Evolutionary conservation across 2,113 vertebrate genomes (phyloP), one percentile per base, ranked within the genome.

Genomic region (Tragelaphus imberbis): DNA sequence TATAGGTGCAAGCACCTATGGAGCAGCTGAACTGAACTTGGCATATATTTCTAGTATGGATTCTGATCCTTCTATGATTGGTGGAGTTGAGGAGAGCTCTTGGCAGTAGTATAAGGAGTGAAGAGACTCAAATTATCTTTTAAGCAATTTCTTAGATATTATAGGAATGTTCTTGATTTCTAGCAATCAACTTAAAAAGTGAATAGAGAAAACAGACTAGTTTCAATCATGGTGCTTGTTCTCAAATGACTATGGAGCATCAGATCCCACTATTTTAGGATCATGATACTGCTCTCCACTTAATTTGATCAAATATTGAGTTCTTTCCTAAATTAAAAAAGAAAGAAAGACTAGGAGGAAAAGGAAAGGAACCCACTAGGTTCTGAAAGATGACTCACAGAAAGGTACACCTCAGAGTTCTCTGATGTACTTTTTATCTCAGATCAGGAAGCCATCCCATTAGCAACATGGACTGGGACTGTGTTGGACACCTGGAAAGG

Each of bases 261-360:
- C 94, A 97, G 98, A 98, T 97, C 98, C 86, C 94, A 98, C 93
- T 81, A 82, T 85, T 95, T 92, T 94, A 95, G 33, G 71, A 81
- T 27, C 5, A 51, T 11, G 6, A 61, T 44, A 81, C 94, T 97
- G 96, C 88, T 92, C 89, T 97, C 86, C 91, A 98, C 95, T 97
- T 98, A 97, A 97, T 97, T 96, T 97, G 93, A 98, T 94, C 97
- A 98, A 82, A 94, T 65, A 27, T 40, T 79, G 27, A 95, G 27
- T 71, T 95, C 27, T 8, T 75, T 23, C 51, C 36, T 56, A 51
- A 53, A 28, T 82, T 51, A 6, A 80, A 44, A 36, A 40, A 36
- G 12, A 25, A 65, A n/a, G 44, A 51, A 12, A 71, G 25, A 55
- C 51, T 44, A 77, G 14, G 40, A 89, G 36, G 25, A 89, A 30